Evolutionary conservation across 2,888 invertebrate genomes (phyloP).

Genomic region (Habrosyne pyritoides): DNA sequence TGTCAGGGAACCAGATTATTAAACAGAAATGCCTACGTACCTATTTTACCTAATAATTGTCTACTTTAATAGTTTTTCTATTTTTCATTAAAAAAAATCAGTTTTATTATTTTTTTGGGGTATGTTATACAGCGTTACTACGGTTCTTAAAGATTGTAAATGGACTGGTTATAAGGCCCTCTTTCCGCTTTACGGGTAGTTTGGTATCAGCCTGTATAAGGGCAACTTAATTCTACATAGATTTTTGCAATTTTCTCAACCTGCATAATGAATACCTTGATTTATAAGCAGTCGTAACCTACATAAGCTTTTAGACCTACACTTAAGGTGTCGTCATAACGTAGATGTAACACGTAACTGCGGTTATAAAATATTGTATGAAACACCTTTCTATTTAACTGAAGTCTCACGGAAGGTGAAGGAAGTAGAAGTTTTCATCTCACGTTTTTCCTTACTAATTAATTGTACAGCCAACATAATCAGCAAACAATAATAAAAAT

Average conservation of each 20-base stretch:
- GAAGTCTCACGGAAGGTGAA: constrained; percentile 40
- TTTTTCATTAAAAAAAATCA: too few species aligned
- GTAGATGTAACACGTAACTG: background rate
- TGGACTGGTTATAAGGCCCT: too few species aligned
- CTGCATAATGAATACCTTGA: background rate
- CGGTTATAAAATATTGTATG: background rate
- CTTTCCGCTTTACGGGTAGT: too few species aligned
- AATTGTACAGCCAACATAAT: background rate
- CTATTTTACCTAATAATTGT: too few species aligned
- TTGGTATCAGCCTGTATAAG: too few species aligned
- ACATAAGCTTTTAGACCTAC: background rate
- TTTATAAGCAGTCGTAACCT: background rate
- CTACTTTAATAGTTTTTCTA: too few species aligned
- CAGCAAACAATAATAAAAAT: too few species aligned
- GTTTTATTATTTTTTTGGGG: too few species aligned
- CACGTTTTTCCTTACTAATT: constrained; percentile 38
- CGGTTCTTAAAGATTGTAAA: too few species aligned
- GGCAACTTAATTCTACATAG: background rate
- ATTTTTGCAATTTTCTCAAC: background rate
- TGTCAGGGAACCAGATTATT: too few species aligned
- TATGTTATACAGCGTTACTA: too few species aligned
- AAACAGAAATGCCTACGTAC: too few species aligned
- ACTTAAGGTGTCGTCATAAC: background rate
- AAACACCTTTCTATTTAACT: background rate
- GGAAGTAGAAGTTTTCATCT: constrained; percentile 32